Evolutionary conservation across 1,140 invertebrate genomes (phyloP), one percentile per base, ranked within the genome.

Genomic region (Lepidostoma basale): DNA sequence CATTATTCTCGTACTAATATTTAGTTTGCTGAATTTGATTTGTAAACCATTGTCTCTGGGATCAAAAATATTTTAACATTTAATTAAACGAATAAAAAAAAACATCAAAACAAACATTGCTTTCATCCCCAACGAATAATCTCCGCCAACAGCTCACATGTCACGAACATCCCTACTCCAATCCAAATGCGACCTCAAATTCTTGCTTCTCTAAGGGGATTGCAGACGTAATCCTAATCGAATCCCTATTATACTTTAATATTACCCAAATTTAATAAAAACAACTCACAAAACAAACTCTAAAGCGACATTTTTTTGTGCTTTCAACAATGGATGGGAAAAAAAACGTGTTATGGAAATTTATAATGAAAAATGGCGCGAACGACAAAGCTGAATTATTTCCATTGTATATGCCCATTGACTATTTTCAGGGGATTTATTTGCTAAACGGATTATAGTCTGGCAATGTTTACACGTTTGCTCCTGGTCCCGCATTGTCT

Each of bases 291-390:
- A 49, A 9, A 25, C 45, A 49, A 49, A 49, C 45, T 49, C n/a
- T n/a, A 49, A 12, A 49, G 45, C 45, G 6, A n/a, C 18, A 23
- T 49, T 49, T 49, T 36, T 49, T 49, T 18, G 12, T 49, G 6
- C 45, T 23, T 49, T 49, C 45, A 49, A 5, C 3, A 10, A 10
- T 8, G 22, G 22, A 49, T 23, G 18, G 8, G 10, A 49, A 49
- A 22, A 49, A 23, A 49, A 49, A 49, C 45, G 45, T 49, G 45
- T 49, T 49, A 49, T 49, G 45, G 45, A 49, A 49, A 49, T 49
- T 9, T 9, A 2, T 12, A 23, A 49, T 23, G 23, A 49, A 22
- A 49, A 49, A 49, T 49, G 45, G 45, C 23, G 23, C 45, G 33
- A 22, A 25, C 9, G 25, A 49, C 45, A 49, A 49, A 49, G 45